Evolutionary conservation across 1,140 invertebrate species (phyloP), one percentile per base, ranked within the genome.

Genomic region (Neuroterus valhalla): DNA sequence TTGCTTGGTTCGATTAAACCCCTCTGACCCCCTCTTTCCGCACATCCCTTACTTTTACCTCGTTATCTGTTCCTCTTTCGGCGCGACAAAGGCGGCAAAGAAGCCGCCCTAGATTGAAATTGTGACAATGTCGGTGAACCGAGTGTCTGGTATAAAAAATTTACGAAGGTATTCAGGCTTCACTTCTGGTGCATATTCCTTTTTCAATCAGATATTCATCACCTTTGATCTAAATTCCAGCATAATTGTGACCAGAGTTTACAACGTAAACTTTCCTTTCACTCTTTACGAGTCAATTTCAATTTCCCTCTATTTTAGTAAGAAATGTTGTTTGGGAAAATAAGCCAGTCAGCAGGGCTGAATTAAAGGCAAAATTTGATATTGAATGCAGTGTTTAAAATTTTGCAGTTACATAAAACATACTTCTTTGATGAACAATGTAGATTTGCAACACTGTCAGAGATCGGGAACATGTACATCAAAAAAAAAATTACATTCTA

Each of bases 61-160:
- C 55, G 55, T 62, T 62, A 62, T 62, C 55, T 62, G 55, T 26
- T 62, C 55, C 55, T 62, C 55, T 62, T 62, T 62, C 55, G 55
- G 55, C 15, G 55, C 55, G 31, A 26, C n/a, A 17, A 50, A 62
- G 31, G 55, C 55, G 55, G 31, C 55, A 62, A 62, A 62, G 55
- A 62, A 62, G 55, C 55, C 55, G 55, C 55, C 23, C 55, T 38
- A 62, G 55, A 62, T 62, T 62, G 55, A 62, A 62, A 62, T 62
- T 62, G 55, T 31, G 55, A 62, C 55, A 62, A 62, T 31, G 55
- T 62, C 55, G 55, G 55, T 26, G 55, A 31, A 62, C 31, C 55
- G 55, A 62, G 55, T 62, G 26, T 62, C 26, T 62, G 55, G 23
- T 26, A 62, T 62, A 62, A 11, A 62, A 62, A 62, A 62, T 62